phyloP scores from a whole-genome alignment of 35 echinoderm and acorn worm genomes.

The Patiria miniata region DNA sequence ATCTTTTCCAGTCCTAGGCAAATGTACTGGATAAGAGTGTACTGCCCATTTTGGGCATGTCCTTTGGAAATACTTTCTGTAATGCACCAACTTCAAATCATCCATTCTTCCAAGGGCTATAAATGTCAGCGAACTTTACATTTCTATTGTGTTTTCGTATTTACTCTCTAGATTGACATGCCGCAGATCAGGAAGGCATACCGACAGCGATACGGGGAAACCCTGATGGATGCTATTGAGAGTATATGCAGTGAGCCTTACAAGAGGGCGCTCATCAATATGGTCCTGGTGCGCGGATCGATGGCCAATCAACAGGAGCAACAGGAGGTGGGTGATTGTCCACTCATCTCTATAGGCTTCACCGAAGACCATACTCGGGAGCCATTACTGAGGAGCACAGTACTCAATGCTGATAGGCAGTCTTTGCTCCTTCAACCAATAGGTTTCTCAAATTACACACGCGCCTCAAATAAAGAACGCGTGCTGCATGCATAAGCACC shows the following conservation, averaged over 20 bases:
- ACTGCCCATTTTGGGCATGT: too few relatives aligned
- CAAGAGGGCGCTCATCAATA: constrained; percentile 66
- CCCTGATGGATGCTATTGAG: constrained; percentile 50
- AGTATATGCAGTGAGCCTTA: constrained; percentile 35
- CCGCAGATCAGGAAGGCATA: constrained; percentile 61
- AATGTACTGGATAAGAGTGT: too few relatives aligned
- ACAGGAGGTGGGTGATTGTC: neutral
- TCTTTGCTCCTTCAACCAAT: neutral
- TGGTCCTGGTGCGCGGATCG: constrained; percentile 67
- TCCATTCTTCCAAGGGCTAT: too few relatives aligned
- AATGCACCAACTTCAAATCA: too few relatives aligned
- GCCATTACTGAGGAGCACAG: neutral
- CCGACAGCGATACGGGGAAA: constrained; percentile 52
- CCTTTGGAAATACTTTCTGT: too few relatives aligned
- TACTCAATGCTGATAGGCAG: neutral
- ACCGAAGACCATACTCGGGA: neutral
- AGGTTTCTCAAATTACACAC: too few relatives aligned
- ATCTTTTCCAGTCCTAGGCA: too few relatives aligned
- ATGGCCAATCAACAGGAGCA: constrained; percentile 38
- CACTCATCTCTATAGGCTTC: too few relatives aligned
- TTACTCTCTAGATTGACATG: constrained; percentile 51
- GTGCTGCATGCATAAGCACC: neutral
- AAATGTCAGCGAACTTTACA: too few relatives aligned
- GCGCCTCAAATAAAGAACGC: too few relatives aligned
- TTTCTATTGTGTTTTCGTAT: too few relatives aligned